Evolutionary conservation across 2,888 invertebrate genomes (phyloP).

Genomic region (Lepidocyrtoides sp.): DNA sequence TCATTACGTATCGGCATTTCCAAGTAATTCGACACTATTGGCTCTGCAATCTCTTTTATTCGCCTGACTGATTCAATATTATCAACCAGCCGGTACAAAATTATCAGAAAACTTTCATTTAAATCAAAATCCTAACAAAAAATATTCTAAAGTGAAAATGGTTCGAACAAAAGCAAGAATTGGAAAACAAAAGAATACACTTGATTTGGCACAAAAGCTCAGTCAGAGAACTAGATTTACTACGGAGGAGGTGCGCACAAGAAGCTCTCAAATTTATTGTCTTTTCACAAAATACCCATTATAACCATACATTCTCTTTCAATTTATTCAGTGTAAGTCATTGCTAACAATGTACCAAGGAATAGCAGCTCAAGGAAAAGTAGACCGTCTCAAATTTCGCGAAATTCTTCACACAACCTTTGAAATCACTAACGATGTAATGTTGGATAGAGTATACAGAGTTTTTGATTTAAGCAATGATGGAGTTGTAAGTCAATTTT

Average conservation of each 20-base stretch:
- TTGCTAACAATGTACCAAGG: conserved; percentile 73
- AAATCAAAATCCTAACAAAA: background rate
- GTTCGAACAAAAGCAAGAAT: conserved; percentile 54
- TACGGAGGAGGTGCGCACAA: conserved; percentile 69
- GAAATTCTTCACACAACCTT: conserved; percentile 77
- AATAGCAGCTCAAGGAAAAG: conserved; percentile 68
- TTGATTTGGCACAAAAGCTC: conserved; percentile 74
- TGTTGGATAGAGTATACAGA: conserved; percentile 76
- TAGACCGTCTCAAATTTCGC: conserved; percentile 76
- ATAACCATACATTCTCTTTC: background rate
- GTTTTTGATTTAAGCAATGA: conserved; percentile 75
- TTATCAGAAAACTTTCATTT: background rate
- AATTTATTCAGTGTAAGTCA: conserved; percentile 70
- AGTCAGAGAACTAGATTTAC: conserved; percentile 70
- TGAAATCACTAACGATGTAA: conserved; percentile 79
- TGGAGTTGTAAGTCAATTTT: conserved; percentile 72
- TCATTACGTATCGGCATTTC: background rate
- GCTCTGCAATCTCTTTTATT: too few species aligned
- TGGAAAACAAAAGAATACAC: conserved; percentile 74
- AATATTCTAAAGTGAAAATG: conserved; percentile 43
- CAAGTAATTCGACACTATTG: too few species aligned
- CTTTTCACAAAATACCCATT: background rate
- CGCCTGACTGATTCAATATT: background rate
- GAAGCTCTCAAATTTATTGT: background rate
- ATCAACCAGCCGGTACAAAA: background rate